phyloP scores from a whole-genome alignment of 2,113 vertebrate genomes.

The Thermophis baileyi region DNA sequence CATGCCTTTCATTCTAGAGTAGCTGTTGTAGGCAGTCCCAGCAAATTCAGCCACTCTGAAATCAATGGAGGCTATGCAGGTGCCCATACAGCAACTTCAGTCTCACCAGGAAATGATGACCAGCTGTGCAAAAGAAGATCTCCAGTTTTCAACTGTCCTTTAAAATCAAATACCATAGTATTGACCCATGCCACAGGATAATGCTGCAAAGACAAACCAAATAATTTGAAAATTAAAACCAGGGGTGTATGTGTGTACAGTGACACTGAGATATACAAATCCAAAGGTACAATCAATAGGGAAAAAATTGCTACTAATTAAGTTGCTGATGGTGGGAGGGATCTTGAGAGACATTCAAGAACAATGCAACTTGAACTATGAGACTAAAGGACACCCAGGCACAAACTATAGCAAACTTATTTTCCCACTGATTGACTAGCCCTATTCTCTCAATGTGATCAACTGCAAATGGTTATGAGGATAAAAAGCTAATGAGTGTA shows the following conservation, averaged over 20 bases:
- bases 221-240: neutral
- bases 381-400: no score
- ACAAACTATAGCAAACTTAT: neutral
- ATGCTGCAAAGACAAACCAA: conserved; percentile 73
- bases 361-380: neutral
- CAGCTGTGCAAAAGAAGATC: conserved; percentile 89
- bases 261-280: neutral
- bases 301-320: neutral
- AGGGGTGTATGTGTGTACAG: neutral
- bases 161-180: conserved; percentile 99
- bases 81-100: neutral
- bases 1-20: neutral
- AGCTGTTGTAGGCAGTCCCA: neutral
- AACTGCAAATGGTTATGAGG: neutral
- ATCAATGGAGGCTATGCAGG: neutral
- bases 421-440: neutral
- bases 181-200: conserved; percentile 99
- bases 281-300: neutral
- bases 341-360: neutral
- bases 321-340: neutral
- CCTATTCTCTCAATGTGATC: neutral
- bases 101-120: conserved; percentile 96
- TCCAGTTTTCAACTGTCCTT: conserved; percentile 90
- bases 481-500: neutral
- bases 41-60: neutral